Base-by-base conservation (phyloP, 2,113 vertebrate genomes). In the Nematolebias whitei region DNA sequence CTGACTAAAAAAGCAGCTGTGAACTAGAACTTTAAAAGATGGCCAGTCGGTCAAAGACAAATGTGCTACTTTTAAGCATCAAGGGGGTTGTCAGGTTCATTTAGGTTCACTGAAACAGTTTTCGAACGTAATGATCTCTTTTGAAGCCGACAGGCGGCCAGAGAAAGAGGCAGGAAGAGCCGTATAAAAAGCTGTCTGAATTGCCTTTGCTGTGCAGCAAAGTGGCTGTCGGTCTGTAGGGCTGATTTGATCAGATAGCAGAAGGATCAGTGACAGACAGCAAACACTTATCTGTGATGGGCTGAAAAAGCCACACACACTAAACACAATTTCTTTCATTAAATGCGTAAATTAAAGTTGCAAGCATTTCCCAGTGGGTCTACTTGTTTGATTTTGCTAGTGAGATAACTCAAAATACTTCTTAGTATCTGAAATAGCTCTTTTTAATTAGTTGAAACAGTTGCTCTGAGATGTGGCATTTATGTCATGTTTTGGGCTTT, bases 211-310 rank as follows among this genome's bases (percentile, higher is more conserved):
- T 67, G 63, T 83, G 74, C 57, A 62, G 82, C 63, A 76, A 76
- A 83, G 78, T 80, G 84, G 77, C 71, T 78, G 86, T 89, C 88
- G 82, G 68, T 92, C 88, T 86, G 79, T 58, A 26, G 57, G 52
- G 56, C 71, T 79, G 75, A 83, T 79, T 83, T 84, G 81, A 85
- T 88, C 88, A 89, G 84, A 89, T 83, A 85, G 84, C 83, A 68
- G 67, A 51, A 49, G 63, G 87, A 89, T 90, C 70, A 63, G 88
- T 85, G 76, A 59, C 78, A 70, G 68, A 71, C 82, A 40, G 70
- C 69, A 56, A 58, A 78, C 61, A 50, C 73, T 88, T 87, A 92
- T 91, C 79, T 83, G 67, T 87, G 81, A 87, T 65, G 77, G 54
- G 22, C 71, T 82, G 61, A 58, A 85, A 32, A 26, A 61, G 44